These are phyloP conservation scores for Drosophila prostipennis DNA, from an alignment of 2,888 invertebrate species.

Conservation along the genomic window DNA sequence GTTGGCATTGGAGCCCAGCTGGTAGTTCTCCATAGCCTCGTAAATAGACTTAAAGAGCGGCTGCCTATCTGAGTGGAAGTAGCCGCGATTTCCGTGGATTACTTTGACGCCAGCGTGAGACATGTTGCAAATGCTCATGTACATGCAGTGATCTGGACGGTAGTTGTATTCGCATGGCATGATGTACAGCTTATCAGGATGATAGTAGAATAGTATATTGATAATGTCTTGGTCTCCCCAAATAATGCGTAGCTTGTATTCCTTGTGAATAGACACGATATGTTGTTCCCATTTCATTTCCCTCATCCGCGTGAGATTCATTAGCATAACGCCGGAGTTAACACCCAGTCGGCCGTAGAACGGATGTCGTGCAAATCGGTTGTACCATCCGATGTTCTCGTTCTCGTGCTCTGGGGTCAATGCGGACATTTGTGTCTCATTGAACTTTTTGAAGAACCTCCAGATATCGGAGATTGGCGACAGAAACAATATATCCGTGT, in stretches of 20 bases:
- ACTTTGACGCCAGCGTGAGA: constrained; percentile 89
- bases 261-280: constrained; percentile 92
- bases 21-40: constrained; percentile 86
- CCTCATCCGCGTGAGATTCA: constrained; percentile 97
- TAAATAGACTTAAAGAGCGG: constrained; percentile 92
- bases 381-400: constrained; percentile 97
- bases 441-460: constrained; percentile 92
- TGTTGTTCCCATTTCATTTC: constrained; percentile 93
- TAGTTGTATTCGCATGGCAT: constrained; percentile 96
- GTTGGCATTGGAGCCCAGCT: constrained; percentile 85
- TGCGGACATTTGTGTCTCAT: constrained; percentile 93
- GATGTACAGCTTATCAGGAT: constrained; percentile 91
- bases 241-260: constrained; percentile 93
- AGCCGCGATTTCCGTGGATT: constrained; percentile 94
- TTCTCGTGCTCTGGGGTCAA: constrained; percentile 96
- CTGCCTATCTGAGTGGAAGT: constrained; percentile 94
- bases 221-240: constrained; percentile 99
- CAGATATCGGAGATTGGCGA: constrained; percentile 93
- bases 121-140: constrained; percentile 92
- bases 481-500: constrained; percentile 95
- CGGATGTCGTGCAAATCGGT: constrained; percentile 97
- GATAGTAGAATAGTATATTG: constrained; percentile 92
- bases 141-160: constrained; percentile 98
- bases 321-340: constrained; percentile 98
- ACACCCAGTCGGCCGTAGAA: constrained; percentile 93